Evolutionary conservation across 2,797 vertebrate genomes (phyloP), one percentile per base, ranked within the genome.

Genomic region (Scolopax rusticola): DNA sequence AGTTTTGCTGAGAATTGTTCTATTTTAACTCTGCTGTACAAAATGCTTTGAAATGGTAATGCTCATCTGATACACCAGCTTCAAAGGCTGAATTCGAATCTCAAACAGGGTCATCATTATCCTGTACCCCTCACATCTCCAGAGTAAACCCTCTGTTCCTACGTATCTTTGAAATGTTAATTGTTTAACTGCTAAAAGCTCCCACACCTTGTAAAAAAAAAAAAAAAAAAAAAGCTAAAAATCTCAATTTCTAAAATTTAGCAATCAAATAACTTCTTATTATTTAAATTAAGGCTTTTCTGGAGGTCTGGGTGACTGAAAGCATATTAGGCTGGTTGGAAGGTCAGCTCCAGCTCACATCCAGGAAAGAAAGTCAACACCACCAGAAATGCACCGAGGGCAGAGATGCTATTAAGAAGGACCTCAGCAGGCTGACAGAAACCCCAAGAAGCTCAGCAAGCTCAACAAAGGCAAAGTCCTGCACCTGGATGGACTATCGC

Each of bases 131-230:
- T 93, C 36, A 70, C 12, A 73, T 87, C 96, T 91, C 95, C 85
- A 94, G 96, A 87, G 96, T 91, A 92, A 91, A 92, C 32, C 36
- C 83, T 94, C 95, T 77, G 64, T 83, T 95, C 75, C 88, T 71
- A 7, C 68, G 47, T 38, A 89, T 76, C 96, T 97, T 97, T 97
- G 96, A 97, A 97, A 96, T 97, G 96, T 93, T 97, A 97, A 97
- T 97, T 93, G 90, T 89, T 94, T 94, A 90, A 95, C 80, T 65
- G 56, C 56, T 74, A 57, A 89, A 94, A 93, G 70, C 60, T 91
- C 45, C 38, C 53, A 30, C 16, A 89, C 45, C 64, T 93, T 67
- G 45, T 53, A 25, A 41, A 41, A 41, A 43, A 63, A 28, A 25
- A 41, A 41, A 41, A 43, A 63, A 28, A 59, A 9, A 64, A 11